phyloP scores from a whole-genome alignment of 2,113 vertebrate genomes.

The Pelusios castaneus region DNA sequence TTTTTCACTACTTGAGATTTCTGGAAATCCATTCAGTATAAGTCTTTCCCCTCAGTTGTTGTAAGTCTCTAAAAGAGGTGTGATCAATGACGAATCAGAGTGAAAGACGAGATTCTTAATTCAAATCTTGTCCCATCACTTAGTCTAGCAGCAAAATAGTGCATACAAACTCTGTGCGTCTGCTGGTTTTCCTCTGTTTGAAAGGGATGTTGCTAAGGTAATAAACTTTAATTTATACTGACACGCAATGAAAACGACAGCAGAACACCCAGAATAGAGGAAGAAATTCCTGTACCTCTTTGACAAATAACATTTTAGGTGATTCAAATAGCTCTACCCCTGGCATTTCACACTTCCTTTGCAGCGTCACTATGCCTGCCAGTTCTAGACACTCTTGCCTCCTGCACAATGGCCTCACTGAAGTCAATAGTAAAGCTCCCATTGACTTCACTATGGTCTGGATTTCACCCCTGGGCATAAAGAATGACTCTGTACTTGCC shows the following conservation, averaged over 20 bases:
- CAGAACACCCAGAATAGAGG: neutral
- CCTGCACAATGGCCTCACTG: neutral
- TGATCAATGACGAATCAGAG: conserved; percentile 1
- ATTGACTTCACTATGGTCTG: neutral
- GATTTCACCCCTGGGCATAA: neutral
- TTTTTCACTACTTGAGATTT: neutral
- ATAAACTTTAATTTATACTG: neutral
- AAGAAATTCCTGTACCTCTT: neutral
- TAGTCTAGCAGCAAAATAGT: neutral
- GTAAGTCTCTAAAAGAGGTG: neutral
- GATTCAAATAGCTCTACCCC: neutral
- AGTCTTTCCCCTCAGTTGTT: neutral
- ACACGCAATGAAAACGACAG: neutral
- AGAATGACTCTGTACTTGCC: neutral
- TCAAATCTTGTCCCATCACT: neutral
- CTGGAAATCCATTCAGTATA: neutral
- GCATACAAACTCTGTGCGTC: neutral
- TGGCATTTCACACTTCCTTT: neutral
- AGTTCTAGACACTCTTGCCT: neutral
- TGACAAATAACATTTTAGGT: neutral
- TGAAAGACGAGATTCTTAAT: conserved; percentile 1
- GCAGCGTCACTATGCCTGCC: neutral
- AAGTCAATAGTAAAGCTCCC: neutral
- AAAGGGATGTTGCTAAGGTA: neutral
- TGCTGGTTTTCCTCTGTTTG: neutral